phyloP scores from a whole-genome alignment of 2,797 vertebrate genomes.

The Melopsittacus undulatus region DNA sequence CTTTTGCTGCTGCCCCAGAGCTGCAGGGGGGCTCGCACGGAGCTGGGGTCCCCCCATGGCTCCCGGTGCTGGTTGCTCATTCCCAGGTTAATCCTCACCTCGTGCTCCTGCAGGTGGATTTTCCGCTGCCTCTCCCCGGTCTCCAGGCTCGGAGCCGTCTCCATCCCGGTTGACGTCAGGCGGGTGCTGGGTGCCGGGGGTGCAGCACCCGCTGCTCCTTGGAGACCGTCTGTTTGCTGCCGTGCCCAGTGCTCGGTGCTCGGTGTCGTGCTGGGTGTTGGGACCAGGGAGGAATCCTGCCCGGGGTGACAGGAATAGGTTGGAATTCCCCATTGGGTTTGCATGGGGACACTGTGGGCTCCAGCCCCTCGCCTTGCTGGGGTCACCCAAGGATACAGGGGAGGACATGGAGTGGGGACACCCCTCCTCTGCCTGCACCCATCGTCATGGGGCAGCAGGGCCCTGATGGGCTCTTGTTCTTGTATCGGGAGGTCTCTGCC shows the following conservation, averaged over 20 bases:
- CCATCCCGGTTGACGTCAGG: neutral
- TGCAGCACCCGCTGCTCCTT: neutral
- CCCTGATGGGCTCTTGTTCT: neutral
- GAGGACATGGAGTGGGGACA: rapidly evolving
- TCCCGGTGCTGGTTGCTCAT: neutral
- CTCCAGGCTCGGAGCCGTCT: neutral
- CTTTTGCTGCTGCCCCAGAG: neutral
- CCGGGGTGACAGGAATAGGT: neutral
- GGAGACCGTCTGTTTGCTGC: neutral
- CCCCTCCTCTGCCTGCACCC: neutral
- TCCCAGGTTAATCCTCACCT: neutral
- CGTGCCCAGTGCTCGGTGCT: neutral
- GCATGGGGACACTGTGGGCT: too few relatives aligned
- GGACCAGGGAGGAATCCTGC: neutral
- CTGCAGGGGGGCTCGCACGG: neutral
- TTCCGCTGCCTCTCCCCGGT: neutral
- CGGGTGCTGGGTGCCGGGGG: neutral
- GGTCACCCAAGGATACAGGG: neutral
- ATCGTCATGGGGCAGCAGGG: rapidly evolving
- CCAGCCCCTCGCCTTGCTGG: rapidly evolving
- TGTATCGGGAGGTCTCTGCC: neutral
- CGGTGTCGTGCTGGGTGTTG: rapidly evolving
- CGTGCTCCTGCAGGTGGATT: neutral
- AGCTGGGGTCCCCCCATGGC: neutral
- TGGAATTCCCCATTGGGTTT: neutral